Base-by-base conservation (phyloP, 2,113 vertebrate species). In the Amphilophus citrinellus region DNA sequence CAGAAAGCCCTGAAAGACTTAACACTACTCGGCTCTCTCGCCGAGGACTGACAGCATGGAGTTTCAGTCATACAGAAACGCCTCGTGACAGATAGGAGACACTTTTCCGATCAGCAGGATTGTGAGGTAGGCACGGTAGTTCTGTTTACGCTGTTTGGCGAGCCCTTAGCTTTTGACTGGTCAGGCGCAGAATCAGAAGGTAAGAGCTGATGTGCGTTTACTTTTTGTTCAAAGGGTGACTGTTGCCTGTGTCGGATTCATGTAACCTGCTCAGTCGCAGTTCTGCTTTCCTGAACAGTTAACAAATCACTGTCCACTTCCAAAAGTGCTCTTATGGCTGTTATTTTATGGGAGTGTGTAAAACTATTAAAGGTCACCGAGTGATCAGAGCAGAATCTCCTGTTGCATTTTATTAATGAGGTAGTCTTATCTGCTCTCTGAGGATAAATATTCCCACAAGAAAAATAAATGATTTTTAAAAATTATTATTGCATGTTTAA, bases 1-100 rank as follows among this genome's bases (percentile, higher is more conserved):
- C 57, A 17, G 63, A 79, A 83, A 82, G 76, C 84, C 87, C 53
- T 73, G 90, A 88, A 90, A 89, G 83, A 61, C 57, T 79, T n/a
- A 76, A 47, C 62, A 17, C 57, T 68, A 76, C 76, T 84, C 79
- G 11, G 84, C 83, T 85, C 42, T 56, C 79, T 80, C 79, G 14
- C 85, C 60, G 89, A 37, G 20, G 66, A 83, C 57, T 47, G n/a
- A 77, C 85, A 58, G 84, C 76, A 10, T 32, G 61, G 61, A 62
- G 79, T 32, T 65, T 7, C 59, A 39, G 62, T 76, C 80, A 58
- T 37, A 68, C 73, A 84, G 80, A 62, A 87, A 84, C 62, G 32
- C 47, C 10, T 68, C 50, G 3, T 65, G 84, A 61, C 81, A 75
- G 78, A 76, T 18, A 47, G 59, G 65, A 61, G 59, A n/a, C 47